Percentiles rank a stretch among this genome's conserved stretches.
phyloP scores from a whole-genome alignment of 64 coral and sea anemone genomes.

The Pocillopora verrucosa region DNA sequence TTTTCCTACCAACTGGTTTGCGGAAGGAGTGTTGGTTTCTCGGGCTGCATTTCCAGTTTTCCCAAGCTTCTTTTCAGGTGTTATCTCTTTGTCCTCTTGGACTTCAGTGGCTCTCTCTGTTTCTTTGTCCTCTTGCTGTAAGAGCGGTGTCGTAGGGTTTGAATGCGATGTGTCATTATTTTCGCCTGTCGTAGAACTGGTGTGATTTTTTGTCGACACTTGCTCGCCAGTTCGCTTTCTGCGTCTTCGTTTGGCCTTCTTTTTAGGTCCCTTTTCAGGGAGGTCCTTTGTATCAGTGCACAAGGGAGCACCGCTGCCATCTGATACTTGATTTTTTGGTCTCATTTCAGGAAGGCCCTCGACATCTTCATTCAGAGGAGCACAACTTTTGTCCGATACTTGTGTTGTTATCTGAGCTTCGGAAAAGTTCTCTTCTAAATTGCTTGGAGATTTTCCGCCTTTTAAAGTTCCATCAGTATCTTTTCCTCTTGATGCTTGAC shows the following conservation, averaged over 20 bases:
- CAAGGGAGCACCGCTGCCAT: not conserved
- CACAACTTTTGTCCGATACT: too few species aligned
- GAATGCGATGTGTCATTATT: not conserved
- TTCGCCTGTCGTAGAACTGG: not conserved
- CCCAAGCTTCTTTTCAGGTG: not conserved
- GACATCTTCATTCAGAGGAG: too few species aligned
- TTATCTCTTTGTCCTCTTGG: not conserved
- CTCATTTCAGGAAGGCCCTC: too few species aligned
- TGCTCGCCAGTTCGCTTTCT: constrained; percentile 1
- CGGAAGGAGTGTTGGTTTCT: not conserved
- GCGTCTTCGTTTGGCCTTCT: not conserved
- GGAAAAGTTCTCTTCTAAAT: too few species aligned
- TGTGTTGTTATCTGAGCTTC: too few species aligned
- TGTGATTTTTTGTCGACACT: not conserved
- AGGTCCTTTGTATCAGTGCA: not conserved
- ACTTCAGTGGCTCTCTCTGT: not conserved
- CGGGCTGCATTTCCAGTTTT: not conserved
- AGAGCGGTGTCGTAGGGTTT: not conserved
- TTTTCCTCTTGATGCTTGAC: not conserved
- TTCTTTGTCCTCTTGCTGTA: not conserved
- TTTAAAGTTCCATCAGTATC: too few species aligned
- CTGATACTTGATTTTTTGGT: not conserved
- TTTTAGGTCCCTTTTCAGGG: not conserved
- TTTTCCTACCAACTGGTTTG: too few species aligned
- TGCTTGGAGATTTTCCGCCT: too few species aligned